A percentile compares a stretch with the other conserved stretches of the same genome.
Evolutionary conservation across 2,797 vertebrate species (phyloP).

Genomic region (Hirundo rustica): DNA sequence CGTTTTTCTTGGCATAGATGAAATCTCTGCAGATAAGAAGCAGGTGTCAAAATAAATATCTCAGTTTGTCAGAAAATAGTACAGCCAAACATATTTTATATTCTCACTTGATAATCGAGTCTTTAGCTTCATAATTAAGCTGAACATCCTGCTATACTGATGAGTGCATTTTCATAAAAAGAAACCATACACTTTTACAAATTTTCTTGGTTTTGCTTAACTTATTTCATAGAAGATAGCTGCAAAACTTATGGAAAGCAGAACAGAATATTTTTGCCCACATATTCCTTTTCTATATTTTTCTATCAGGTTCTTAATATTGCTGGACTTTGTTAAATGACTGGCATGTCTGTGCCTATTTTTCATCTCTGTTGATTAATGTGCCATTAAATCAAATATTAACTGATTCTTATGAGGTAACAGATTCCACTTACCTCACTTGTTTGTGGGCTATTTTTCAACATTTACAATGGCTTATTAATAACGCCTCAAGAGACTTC

Average conservation of each 20-base stretch:
- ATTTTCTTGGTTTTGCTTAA: not conserved
- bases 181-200: not conserved
- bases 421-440: not conserved
- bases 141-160: not conserved
- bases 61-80: slow-evolving; percentile 3
- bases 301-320: not conserved
- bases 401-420: not conserved
- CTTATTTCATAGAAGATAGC: not conserved
- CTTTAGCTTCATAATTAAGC: not conserved
- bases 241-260: not conserved
- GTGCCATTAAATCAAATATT: not conserved
- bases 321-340: not conserved
- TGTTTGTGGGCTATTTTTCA: not conserved
- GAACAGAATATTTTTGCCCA: not conserved
- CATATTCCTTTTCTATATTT: not conserved
- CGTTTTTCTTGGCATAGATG: not conserved
- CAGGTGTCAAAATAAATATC: not conserved
- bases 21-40: not conserved
- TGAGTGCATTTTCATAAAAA: not conserved
- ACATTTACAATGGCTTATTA: not conserved
- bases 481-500: not conserved
- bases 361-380: not conserved
- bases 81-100: not conserved
- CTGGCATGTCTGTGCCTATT: not conserved
- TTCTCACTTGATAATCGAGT: not conserved